Evolutionary conservation across 1,140 invertebrate species (phyloP).

Genomic region (Medauroidea extradentata): DNA sequence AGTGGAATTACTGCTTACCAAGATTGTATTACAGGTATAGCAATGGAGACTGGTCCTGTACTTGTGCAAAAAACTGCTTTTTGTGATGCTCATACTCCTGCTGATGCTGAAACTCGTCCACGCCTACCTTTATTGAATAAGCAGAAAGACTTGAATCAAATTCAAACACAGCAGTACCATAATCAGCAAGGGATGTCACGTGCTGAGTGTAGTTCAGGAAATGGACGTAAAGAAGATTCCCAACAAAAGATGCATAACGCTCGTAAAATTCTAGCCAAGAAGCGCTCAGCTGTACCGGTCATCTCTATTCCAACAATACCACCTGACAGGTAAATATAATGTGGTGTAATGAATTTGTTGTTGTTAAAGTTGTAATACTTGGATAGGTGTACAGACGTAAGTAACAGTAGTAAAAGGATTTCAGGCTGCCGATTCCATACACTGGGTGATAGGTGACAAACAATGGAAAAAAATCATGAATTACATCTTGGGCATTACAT

Average conservation of each 20-base stretch:
- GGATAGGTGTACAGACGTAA: no score
- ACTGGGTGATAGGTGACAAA: no score
- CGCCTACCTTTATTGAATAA: slow-evolving; percentile 3
- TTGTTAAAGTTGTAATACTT: no score
- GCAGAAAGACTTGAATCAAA: no score
- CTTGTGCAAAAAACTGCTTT: slow-evolving; percentile 93
- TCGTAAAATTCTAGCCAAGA: slow-evolving; percentile 73
- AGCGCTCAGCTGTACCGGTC: slow-evolving; percentile 82
- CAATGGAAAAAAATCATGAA: no score
- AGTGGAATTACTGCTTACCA: no score
- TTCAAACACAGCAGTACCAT: neutral
- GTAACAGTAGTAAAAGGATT: no score
- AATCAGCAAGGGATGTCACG: slow-evolving; percentile 38
- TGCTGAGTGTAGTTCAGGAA: slow-evolving; percentile 25
- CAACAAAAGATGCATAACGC: slow-evolving; percentile 69
- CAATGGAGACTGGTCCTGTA: slow-evolving; percentile 54
- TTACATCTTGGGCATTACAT: no score
- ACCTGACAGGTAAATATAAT: slow-evolving; percentile 60
- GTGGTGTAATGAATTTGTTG: no score
- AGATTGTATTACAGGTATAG: slow-evolving; percentile 4
- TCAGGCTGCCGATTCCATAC: no score
- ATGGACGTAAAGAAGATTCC: slow-evolving; percentile 35
- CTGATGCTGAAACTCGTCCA: slow-evolving; percentile 54
- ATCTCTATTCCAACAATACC: slow-evolving; percentile 94
- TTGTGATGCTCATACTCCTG: slow-evolving; percentile 90